Evolutionary conservation across 1,140 invertebrate species (phyloP).

Genomic region (Brevipalpus yothersi): DNA sequence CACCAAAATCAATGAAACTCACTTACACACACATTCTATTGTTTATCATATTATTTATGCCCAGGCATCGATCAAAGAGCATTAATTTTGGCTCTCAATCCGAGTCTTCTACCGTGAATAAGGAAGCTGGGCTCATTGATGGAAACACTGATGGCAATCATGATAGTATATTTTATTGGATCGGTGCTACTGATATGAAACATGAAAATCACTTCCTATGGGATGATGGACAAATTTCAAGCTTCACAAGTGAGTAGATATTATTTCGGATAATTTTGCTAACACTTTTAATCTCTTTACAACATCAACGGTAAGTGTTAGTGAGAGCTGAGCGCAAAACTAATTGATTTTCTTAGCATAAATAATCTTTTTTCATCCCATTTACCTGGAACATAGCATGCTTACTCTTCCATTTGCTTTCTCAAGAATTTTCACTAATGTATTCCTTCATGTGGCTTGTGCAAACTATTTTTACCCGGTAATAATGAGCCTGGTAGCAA

Average conservation of each 20-base stretch:
- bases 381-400: no score
- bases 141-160: not conserved
- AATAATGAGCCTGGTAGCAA: no score
- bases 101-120: not conserved
- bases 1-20: not conserved
- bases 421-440: no score
- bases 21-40: not conserved
- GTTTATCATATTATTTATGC: not conserved
- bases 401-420: no score
- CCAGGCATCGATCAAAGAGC: not conserved
- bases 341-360: no score
- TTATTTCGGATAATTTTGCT: no score
- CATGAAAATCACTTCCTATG: slow-evolving; percentile 48
- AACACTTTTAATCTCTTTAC: no score
- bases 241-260: slow-evolving; percentile 37
- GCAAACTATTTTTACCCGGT: no score
- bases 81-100: not conserved
- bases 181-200: slow-evolving; percentile 40
- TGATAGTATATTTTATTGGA: slow-evolving; percentile 24
- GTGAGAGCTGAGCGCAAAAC: no score
- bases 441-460: no score
- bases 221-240: slow-evolving; percentile 40
- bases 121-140: not conserved
- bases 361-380: no score
- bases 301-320: no score